Percentiles rank a stretch among this genome's conserved stretches.
Evolutionary conservation across 1,140 invertebrate species (phyloP).

Genomic region (Monomorium pharaonis): DNA sequence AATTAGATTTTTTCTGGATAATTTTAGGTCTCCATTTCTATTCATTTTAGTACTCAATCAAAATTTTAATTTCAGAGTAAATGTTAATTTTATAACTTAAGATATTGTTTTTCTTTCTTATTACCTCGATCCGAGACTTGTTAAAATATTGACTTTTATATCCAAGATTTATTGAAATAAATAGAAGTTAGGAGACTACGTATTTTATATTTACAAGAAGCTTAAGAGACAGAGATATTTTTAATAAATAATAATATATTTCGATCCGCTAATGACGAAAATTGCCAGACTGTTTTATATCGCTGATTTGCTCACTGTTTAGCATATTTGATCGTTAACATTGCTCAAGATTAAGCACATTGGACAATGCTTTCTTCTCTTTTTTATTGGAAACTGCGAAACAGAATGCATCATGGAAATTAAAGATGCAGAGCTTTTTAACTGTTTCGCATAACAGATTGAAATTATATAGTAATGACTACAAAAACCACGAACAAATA

Average conservation of each 20-base stretch:
- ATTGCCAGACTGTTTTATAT: conserved; percentile 15
- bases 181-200: neutral
- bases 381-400: neutral
- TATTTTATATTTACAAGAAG: neutral
- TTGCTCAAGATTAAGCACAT: conserved; percentile 19
- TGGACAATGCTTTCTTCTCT: neutral
- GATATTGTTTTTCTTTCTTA: neutral
- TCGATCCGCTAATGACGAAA: neutral
- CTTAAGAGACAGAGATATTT: neutral
- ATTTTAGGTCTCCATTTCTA: neutral
- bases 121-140: neutral
- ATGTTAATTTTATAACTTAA: too few relatives aligned
- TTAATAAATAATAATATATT: conserved; percentile 8
- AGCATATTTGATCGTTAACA: neutral
- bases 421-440: conserved; percentile 32
- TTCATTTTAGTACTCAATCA: neutral
- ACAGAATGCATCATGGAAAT: conserved; percentile 28
- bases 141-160: neutral
- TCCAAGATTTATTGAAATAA: neutral
- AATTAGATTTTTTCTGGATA: neutral
- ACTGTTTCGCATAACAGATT: conserved; percentile 11
- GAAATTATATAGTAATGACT: neutral
- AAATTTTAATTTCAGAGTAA: neutral
- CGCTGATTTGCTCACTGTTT: conserved; percentile 20
- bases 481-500: neutral